A percentile compares a stretch with the other conserved stretches of the same genome.
phyloP scores from a whole-genome alignment of 37 sponge, comb jelly and placozoan genomes.

The Agelas oroides region DNA sequence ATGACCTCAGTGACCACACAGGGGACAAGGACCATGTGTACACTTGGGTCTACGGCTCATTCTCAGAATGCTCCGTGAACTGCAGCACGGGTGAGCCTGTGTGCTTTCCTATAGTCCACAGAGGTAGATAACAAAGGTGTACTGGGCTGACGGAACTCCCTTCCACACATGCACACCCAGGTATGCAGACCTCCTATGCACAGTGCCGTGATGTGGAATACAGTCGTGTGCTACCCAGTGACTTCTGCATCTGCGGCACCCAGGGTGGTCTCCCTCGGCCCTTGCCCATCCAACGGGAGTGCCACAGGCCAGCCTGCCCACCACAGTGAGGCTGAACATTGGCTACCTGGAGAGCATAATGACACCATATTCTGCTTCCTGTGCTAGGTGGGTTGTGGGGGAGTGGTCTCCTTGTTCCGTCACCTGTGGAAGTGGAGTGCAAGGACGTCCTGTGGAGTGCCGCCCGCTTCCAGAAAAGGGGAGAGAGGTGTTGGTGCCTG shows the following conservation, averaged over 20 bases:
- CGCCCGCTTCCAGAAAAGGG: conserved; percentile 10
- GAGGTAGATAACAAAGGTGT: too few relatives aligned
- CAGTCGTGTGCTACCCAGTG: conserved; percentile 29
- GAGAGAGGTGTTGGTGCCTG: not conserved
- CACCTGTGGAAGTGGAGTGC: conserved; percentile 51
- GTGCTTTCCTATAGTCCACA: too few relatives aligned
- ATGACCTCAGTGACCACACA: not conserved
- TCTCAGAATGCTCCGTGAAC: conserved; percentile 54
- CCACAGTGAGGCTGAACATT: not conserved
- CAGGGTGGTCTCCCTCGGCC: not conserved
- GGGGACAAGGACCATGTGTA: not conserved
- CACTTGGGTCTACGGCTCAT: conserved; percentile 21
- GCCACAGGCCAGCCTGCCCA: conserved; percentile 1
- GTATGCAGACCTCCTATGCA: conserved; percentile 9
- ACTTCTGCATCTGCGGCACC: too few relatives aligned
- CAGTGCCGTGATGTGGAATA: conserved; percentile 26
- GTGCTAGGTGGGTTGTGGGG: conserved; percentile 58
- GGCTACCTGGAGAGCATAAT: too few relatives aligned
- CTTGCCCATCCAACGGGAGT: conserved; percentile 8
- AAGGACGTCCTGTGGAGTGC: conserved; percentile 39
- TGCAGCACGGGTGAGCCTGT: conserved; percentile 56
- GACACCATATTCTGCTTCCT: too few relatives aligned
- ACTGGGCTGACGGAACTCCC: too few relatives aligned
- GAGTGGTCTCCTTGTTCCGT: conserved; percentile 50
- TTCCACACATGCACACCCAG: too few relatives aligned